Base-by-base conservation (phyloP, 2,888 invertebrate species). In the Blastobasis lacticolella region DNA sequence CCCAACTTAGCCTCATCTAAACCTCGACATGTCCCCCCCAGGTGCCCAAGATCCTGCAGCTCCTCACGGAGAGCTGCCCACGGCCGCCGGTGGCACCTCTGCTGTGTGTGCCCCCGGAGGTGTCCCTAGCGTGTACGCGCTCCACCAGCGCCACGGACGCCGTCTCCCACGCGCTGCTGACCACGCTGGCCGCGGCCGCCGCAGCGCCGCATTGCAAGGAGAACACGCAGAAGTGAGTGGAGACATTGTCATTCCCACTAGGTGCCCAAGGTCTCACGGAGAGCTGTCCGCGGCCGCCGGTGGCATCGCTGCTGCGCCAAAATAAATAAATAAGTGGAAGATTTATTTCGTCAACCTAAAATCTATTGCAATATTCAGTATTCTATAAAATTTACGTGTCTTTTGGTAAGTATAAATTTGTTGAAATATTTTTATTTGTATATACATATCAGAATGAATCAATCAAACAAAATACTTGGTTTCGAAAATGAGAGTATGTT, bases 141-240 rank as follows among this genome's bases (percentile, higher is more conserved):
- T 85, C 88, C 66, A 88, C 90, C 50, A 89, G 91, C 75, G 88
- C 90, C 49, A 88, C 95, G 50, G 96, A 96, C 81, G 89, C 91
- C 58, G 92, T 95, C 66, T 93, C 94, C 47, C 96, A 96, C 75
- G 90, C 93, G 52, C 80, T 96, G 61, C 84, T 98, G 54, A 95
- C 95, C 1, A 94, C 95, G 9, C 80, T 97, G 38, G 92, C 94
- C 0, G 91, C 93, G 38, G 91, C 93, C 4, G 71, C 58, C 57
- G 61, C 52, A 54, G 71, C 56, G n/a, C 67, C 63, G 10, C 73
- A 74, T 57, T 56, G 43, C 57, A 82, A 81, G 71, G 81, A 82
- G 1, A 66, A 72, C 47, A 53, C 69, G 7, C 69, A 73, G 44
- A 84, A 73, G 23, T 23, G 23, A 23, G 23, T 23, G 23, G 23